Percentiles rank a stretch among this genome's conserved stretches.
Conservation (phyloP, 2,888 invertebrate species). For the Drosophila demipolita region DNA sequence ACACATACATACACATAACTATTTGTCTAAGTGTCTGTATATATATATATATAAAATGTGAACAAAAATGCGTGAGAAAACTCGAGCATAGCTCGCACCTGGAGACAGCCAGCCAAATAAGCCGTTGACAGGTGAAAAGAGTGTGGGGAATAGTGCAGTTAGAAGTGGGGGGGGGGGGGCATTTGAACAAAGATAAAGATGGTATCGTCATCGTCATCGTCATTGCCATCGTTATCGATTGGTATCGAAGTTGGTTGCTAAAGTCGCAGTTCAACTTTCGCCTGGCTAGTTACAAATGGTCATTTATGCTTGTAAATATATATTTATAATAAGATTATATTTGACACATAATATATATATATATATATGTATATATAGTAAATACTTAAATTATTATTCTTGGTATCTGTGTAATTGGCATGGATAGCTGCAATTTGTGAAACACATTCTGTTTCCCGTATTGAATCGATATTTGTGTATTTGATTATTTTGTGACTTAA, state of each 20-base stretch:
- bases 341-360: background rate
- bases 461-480: slow-evolving; percentile 6
- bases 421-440: slow-evolving; percentile 45
- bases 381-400: background rate
- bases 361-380: background rate
- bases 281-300: background rate
- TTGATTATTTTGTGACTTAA: background rate
- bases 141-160: background rate
- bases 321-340: background rate
- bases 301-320: background rate
- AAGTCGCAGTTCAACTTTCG: background rate
- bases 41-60: slow-evolving; percentile 23
- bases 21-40: background rate
- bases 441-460: slow-evolving; percentile 6
- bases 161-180: background rate
- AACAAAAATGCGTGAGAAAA: slow-evolving; percentile 73
- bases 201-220: background rate
- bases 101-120: slow-evolving; percentile 30
- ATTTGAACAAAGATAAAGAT: background rate
- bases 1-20: slow-evolving; percentile 1
- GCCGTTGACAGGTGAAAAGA: slow-evolving; percentile 27
- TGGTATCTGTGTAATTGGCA: background rate
- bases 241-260: background rate
- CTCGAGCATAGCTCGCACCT: slow-evolving; percentile 56
- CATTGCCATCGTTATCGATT: background rate